Evolutionary conservation across 2,113 vertebrate species (phyloP).

Genomic region (Ciconia maguari): DNA sequence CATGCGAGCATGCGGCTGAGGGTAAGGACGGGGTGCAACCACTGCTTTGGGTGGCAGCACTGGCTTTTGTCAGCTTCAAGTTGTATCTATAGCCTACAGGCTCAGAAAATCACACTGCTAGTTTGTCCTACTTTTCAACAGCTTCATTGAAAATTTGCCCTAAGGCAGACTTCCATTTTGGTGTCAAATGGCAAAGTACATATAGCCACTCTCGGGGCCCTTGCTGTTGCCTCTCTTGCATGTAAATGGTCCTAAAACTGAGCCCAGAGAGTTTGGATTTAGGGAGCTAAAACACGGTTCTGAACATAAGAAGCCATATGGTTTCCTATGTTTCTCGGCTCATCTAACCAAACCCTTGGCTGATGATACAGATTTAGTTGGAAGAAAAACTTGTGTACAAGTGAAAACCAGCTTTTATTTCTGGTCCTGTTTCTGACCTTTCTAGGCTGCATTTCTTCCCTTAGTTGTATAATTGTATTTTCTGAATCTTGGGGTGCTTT

Average conservation of each 20-base stretch:
- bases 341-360: neutral
- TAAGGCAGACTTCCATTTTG: slow-evolving; percentile 26
- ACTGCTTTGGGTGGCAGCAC: neutral
- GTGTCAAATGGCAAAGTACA: slow-evolving; percentile 1
- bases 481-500: neutral
- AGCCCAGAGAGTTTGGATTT: neutral
- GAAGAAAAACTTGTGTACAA: neutral
- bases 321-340: neutral
- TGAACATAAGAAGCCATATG: neutral
- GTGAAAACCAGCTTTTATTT: neutral
- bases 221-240: neutral
- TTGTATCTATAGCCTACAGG: neutral
- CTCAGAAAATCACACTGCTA: slow-evolving; percentile 22
- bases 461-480: neutral
- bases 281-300: fast-evolving
- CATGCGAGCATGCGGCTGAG: fast-evolving
- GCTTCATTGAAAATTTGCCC: slow-evolving; percentile 15
- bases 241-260: neutral
- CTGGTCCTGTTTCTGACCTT: neutral
- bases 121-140: slow-evolving; percentile 53
- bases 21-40: neutral
- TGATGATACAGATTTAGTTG: neutral
- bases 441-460: neutral
- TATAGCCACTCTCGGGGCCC: fast-evolving
- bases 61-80: neutral